These are phyloP conservation scores for Acipenser transmontanus DNA, from an alignment of 2,797 vertebrate species.

Conservation along the genomic window DNA sequence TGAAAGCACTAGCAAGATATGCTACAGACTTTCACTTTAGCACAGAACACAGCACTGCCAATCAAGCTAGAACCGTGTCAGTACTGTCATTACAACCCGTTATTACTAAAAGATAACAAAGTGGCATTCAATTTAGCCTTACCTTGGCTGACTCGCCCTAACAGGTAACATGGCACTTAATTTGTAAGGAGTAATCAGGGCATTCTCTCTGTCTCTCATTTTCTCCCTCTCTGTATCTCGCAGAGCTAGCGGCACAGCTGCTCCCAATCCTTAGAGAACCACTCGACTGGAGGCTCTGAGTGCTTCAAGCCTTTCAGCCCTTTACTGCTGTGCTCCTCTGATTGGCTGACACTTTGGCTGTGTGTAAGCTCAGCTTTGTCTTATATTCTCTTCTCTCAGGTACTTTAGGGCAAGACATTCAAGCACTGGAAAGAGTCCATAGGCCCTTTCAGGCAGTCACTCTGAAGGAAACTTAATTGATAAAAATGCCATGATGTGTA, in stretches of 20 bases:
- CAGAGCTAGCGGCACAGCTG: constrained; percentile 45
- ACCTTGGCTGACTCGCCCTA: constrained; percentile 64
- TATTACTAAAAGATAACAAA: constrained; percentile 31
- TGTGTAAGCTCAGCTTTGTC: constrained; percentile 30
- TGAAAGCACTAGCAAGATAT: background rate
- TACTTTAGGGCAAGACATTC: constrained; percentile 46
- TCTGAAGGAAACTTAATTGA: constrained; percentile 47
- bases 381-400: constrained; percentile 29
- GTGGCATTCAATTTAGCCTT: constrained; percentile 43
- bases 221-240: constrained; percentile 34
- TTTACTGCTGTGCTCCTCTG: constrained; percentile 32
- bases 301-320: constrained; percentile 37
- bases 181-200: constrained; percentile 30
- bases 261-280: constrained; percentile 46
- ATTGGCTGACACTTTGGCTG: constrained; percentile 62
- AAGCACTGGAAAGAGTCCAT: constrained; percentile 37
- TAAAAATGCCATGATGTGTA: constrained; percentile 45
- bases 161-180: constrained; percentile 50
- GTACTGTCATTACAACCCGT: constrained; percentile 8
- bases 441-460: constrained; percentile 34
- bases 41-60: background rate
- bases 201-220: constrained; percentile 38
- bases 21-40: background rate
- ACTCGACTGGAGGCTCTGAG: constrained; percentile 35
- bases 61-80: background rate